A percentile compares a stretch with the other conserved stretches of the same genome.
Evolutionary conservation across 2,888 invertebrate species (phyloP).

Genomic region (Drosophila dives): DNA sequence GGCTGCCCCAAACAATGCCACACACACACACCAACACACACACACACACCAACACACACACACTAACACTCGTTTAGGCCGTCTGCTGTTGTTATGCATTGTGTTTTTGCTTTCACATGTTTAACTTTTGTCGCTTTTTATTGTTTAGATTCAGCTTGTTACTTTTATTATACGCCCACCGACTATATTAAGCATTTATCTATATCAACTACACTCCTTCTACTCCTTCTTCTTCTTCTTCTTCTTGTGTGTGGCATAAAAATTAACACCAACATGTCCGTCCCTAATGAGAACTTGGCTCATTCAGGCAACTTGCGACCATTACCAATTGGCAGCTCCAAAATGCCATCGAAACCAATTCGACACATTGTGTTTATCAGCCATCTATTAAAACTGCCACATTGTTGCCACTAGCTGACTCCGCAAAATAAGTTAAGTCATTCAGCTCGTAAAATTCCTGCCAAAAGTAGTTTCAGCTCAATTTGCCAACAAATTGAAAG

Average conservation of each 20-base stretch:
- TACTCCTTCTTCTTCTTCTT: neutral
- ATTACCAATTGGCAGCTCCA: constrained; percentile 21
- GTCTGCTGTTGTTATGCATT: constrained; percentile 30
- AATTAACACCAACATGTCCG: constrained; percentile 58
- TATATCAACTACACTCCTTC: constrained; percentile 20
- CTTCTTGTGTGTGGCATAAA: constrained; percentile 40
- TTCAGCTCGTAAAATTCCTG: constrained; percentile 15
- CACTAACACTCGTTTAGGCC: constrained; percentile 27
- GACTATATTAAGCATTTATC: constrained; percentile 41
- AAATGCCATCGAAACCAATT: constrained; percentile 24
- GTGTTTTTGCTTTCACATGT: constrained; percentile 56
- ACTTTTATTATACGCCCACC: constrained; percentile 44
- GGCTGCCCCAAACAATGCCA: constrained; percentile 57
- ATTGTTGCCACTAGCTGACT: constrained; percentile 29
- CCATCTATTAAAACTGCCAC: constrained; percentile 29
- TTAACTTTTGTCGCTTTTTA: constrained; percentile 54
- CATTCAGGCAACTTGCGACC: constrained; percentile 7
- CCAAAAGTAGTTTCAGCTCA: neutral
- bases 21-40: constrained; percentile 20
- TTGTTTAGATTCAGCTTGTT: constrained; percentile 56
- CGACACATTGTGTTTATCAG: constrained; percentile 25
- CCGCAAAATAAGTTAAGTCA: constrained; percentile 17
- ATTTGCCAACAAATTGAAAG: neutral
- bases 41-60: constrained; percentile 14
- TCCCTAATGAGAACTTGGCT: constrained; percentile 48